Evolutionary conservation across 2,797 vertebrate genomes (phyloP).

Genomic region (Oreochromis mossambicus): DNA sequence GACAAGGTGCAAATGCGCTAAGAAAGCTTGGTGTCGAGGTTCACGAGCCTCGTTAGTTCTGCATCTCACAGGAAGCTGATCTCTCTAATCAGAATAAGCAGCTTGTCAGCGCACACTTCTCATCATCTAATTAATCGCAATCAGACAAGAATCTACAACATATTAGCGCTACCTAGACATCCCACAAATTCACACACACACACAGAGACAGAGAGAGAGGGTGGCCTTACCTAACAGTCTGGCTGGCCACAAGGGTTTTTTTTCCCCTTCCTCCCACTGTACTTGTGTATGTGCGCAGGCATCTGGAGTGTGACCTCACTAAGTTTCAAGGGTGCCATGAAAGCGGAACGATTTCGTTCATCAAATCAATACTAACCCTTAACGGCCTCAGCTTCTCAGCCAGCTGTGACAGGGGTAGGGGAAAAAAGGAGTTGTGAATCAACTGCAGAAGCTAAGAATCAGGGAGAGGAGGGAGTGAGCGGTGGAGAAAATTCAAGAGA

Average conservation of each 20-base stretch:
- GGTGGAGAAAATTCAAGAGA: neutral
- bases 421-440: neutral
- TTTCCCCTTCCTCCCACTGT: neutral
- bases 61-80: constrained; percentile 69
- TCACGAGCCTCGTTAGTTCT: constrained; percentile 64
- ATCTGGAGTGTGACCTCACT: constrained; percentile 20
- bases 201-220: neutral
- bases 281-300: neutral
- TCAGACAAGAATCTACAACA: constrained; percentile 66
- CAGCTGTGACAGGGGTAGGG: constrained; percentile 24
- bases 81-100: constrained; percentile 77
- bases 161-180: constrained; percentile 52
- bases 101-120: constrained; percentile 69
- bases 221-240: neutral
- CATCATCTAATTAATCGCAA: constrained; percentile 79
- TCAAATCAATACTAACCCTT: constrained; percentile 47
- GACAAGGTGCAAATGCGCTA: constrained; percentile 26
- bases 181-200: neutral
- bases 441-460: constrained; percentile 21
- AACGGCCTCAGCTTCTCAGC: constrained; percentile 40
- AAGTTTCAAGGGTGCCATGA: constrained; percentile 49
- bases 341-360: constrained; percentile 53
- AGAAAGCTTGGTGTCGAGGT: constrained; percentile 34
- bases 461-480: neutral
- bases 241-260: neutral